These are phyloP conservation scores for Thymelicus acteon DNA, from an alignment of 2,888 invertebrate genomes.

Conservation along the genomic window DNA sequence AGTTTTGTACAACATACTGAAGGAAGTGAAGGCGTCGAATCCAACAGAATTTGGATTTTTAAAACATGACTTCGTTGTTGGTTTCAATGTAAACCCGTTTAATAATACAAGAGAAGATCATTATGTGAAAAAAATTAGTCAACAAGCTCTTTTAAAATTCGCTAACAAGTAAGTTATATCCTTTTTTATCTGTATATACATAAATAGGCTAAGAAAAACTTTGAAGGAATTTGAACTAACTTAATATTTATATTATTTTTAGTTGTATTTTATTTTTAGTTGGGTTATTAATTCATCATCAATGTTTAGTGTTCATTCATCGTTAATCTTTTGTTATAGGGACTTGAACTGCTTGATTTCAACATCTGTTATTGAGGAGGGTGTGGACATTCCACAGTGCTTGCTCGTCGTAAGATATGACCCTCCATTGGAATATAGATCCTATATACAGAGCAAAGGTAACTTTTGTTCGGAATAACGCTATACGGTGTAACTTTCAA, in stretches of 20 bases:
- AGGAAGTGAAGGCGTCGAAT: conserved; percentile 72
- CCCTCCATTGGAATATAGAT: conserved; percentile 88
- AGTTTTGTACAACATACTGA: conserved; percentile 88
- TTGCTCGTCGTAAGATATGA: conserved; percentile 92
- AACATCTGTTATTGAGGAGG: conserved; percentile 95
- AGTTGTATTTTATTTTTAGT: too few relatives aligned
- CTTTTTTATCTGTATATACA: too few relatives aligned
- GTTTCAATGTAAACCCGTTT: conserved; percentile 85
- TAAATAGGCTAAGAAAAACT: too few relatives aligned
- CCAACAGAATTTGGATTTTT: conserved; percentile 82
- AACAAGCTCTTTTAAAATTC: conserved; percentile 79
- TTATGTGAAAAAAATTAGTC: conserved; percentile 82
- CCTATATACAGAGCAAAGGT: conserved; percentile 96
- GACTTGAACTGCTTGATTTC: conserved; percentile 75
- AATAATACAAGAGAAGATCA: conserved; percentile 83
- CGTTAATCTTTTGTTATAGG: conserved; percentile 54
- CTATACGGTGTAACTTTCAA: too few relatives aligned
- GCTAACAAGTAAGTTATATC: conserved; percentile 62
- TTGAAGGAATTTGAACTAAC: too few relatives aligned
- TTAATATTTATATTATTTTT: too few relatives aligned
- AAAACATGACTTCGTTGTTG: conserved; percentile 90
- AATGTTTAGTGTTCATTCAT: too few relatives aligned
- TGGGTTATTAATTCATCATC: too few relatives aligned
- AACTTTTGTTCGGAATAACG: conserved; percentile 22
- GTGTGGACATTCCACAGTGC: conserved; percentile 93